A percentile compares a stretch with the other conserved stretches of the same genome.
phyloP scores from a whole-genome alignment of 2,113 vertebrate genomes.

The Myodes glareolus region DNA sequence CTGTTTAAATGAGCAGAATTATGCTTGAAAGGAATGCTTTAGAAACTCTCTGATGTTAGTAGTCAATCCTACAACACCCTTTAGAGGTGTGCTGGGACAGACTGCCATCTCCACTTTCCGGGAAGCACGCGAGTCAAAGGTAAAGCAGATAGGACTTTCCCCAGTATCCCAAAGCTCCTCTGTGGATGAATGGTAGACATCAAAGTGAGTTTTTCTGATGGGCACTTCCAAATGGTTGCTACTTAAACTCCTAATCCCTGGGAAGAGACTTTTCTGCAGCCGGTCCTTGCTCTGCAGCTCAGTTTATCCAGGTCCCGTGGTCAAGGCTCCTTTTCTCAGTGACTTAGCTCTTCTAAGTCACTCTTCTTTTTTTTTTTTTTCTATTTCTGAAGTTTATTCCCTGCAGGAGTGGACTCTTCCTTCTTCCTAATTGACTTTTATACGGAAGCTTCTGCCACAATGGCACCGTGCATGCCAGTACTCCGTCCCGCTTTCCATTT shows the following conservation, averaged over 20 bases:
- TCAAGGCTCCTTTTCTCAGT: not conserved
- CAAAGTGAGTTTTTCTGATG: not conserved
- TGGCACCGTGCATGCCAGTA: not conserved
- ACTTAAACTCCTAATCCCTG: slow-evolving; percentile 4
- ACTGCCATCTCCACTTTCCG: not conserved
- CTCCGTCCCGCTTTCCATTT: not conserved
- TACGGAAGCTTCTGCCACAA: slow-evolving; percentile 14
- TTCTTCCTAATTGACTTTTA: slow-evolving; percentile 66
- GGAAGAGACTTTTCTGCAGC: not conserved
- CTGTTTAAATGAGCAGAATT: not conserved
- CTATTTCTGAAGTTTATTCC: slow-evolving; percentile 40
- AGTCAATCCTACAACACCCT: not conserved
- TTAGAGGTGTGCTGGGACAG: not conserved
- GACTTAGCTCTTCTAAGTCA: not conserved
- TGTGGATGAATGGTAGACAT: not conserved
- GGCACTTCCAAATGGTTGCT: not conserved
- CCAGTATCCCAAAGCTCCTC: not conserved
- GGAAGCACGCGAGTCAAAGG: not conserved
- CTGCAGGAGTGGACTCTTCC: not conserved
- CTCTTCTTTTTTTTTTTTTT: not conserved
- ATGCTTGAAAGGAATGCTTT: not conserved
- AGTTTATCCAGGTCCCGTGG: not conserved
- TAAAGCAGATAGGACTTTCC: not conserved
- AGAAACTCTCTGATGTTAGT: slow-evolving; percentile 41
- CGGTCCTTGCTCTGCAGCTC: not conserved